Evolutionary conservation across 2,113 vertebrate species (phyloP), one percentile per base, ranked within the genome.

Genomic region (Pachyramphus minor): DNA sequence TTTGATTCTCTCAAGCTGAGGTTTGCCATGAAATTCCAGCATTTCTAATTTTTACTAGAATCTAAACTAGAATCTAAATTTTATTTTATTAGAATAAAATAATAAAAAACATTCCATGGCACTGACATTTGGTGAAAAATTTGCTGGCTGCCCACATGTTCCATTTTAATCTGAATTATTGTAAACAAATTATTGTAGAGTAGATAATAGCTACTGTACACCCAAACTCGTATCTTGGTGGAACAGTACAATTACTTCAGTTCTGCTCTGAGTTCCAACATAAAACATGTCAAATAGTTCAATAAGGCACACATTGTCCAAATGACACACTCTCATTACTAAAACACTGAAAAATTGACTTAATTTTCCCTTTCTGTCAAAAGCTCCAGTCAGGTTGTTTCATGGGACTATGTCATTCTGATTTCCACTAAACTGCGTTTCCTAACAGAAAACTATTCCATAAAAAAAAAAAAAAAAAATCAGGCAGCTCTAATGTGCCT

Each of bases 401-500:
- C 50, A 28, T 27, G 50, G 50, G 50, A 52, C 25, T 52, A 6
- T 28, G 50, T 52, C 50, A 93, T 52, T 88, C 68, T 4, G 20
- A 88, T 88, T 95, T 93, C 72, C 44, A 95, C 90, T 92, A 90
- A 96, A 82, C 55, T 63, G 58, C 79, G 68, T 95, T 91, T 92
- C 86, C 85, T 74, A 90, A 89, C 47, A 72, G 64, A 92, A 94
- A 94, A 93, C 68, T 77, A n/a, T 89, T 95, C 66, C 69, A 92
- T 72, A 37, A 49, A 85, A 84, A 95, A 76, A 71, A 77, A 90
- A 77, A 66, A 80, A 90, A 77, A 67, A 78, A 90, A 59, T 31
- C 64, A 96, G 55, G 22, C 80, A 92, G 41, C 64, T 92, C 73
- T 93, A 96, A 97, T 96, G 69, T 93, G 96, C 95, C 95, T 94